Evolutionary conservation across 2,797 vertebrate genomes (phyloP), one percentile per base, ranked within the genome.

Genomic region (Sebastes melanostomus): DNA sequence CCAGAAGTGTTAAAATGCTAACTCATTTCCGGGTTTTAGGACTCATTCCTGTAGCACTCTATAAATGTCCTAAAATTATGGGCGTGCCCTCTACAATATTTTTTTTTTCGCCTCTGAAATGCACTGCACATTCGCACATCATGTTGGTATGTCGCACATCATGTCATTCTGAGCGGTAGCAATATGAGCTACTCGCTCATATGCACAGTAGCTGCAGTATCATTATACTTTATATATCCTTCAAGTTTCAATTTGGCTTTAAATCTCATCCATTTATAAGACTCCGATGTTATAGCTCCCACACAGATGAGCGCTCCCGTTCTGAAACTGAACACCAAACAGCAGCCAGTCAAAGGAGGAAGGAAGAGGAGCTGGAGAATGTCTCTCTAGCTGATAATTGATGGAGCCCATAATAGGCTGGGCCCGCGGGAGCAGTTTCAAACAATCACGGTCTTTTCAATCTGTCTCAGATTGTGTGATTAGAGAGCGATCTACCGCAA

Each of bases 391-490:
- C 42, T 36, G 50, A 20, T 82, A 80, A 79, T 75, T 66, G 72
- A 71, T 58, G 54, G 34, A 81, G 59, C 65, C 59, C 29, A 69
- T 81, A 82, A 86, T 58, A 73, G 46, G 25, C 42, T 62, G 30
- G 66, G 59, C 54, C 70, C 81, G 60, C 59, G 63, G 63, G 78
- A 84, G 70, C 82, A 36, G 69, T 75, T 87, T 85, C 63, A 86
- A 70, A 84, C 80, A 79, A 74, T 87, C 75, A 67, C 36, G 58
- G 79, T 86, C 65, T 77, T 86, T 88, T 91, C 81, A 84, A 74
- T 88, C 70, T 42, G 74, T 72, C 80, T 90, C 83, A 88, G 83
- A 87, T 84, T 80, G 59, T 80, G 77, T 89, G 85, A 93, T 90
- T 86, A 88, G 63, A 85, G 83, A 78, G 67, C 4, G 27, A 86